Percentiles rank a stretch among this genome's conserved stretches.
Conservation (phyloP, 2,888 invertebrate genomes). For the Leistus spinibarbis region DNA sequence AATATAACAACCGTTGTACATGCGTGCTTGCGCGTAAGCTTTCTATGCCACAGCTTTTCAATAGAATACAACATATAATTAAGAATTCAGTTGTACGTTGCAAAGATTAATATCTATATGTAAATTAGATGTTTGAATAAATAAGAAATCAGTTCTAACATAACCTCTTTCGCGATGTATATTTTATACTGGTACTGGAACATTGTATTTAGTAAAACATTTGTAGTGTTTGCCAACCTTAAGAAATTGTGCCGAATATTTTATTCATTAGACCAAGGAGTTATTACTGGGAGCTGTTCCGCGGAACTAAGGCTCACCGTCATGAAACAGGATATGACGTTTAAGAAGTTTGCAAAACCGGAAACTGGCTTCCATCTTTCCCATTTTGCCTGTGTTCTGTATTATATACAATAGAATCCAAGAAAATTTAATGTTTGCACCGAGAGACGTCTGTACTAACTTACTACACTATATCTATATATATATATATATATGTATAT, state of each 20-base stretch:
- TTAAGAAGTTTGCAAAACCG: slow-evolving; percentile 46
- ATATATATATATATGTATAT: background rate
- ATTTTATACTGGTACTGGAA: background rate
- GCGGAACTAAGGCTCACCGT: slow-evolving; percentile 22
- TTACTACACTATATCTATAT: background rate
- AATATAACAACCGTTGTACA: too few species aligned
- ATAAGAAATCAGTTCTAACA: too few species aligned
- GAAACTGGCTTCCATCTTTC: slow-evolving; percentile 46
- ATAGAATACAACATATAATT: too few species aligned
- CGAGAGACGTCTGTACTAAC: background rate
- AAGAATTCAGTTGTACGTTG: too few species aligned
- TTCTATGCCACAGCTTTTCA: too few species aligned
- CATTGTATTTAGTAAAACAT: background rate
- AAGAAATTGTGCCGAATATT: slow-evolving; percentile 9
- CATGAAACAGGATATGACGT: slow-evolving; percentile 45
- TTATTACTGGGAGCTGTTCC: slow-evolving; percentile 25
- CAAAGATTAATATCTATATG: too few species aligned
- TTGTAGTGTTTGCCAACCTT: background rate
- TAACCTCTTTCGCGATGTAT: background rate
- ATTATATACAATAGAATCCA: background rate
- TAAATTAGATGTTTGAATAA: too few species aligned
- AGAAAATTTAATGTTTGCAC: background rate
- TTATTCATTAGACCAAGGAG: slow-evolving; percentile 35
- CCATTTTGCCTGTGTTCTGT: slow-evolving; percentile 3
- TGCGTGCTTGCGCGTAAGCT: too few species aligned